Conservation (phyloP, 2,797 vertebrate species). For the Enteromius anoplus region DNA sequence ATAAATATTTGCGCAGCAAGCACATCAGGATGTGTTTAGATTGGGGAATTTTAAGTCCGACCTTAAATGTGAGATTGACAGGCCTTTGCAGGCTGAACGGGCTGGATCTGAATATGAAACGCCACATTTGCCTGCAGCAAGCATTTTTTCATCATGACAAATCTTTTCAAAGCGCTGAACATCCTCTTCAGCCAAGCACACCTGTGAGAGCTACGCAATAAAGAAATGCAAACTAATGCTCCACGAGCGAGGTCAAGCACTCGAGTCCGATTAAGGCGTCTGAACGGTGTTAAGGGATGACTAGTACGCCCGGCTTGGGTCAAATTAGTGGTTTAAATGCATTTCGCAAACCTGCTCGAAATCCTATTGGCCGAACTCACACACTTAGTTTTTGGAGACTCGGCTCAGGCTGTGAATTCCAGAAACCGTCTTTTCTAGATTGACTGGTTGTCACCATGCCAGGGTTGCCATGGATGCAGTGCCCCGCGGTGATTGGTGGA, state of each 20-base stretch:
- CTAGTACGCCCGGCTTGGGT: neutral
- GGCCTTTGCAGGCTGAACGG: constrained; percentile 51
- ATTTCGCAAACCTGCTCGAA: neutral
- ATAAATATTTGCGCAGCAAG: constrained; percentile 46
- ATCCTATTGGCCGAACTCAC: neutral
- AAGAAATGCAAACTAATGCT: constrained; percentile 29
- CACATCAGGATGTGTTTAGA: constrained; percentile 45
- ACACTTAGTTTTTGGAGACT: constrained; percentile 27
- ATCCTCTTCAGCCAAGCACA: constrained; percentile 44
- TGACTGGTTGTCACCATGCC: constrained; percentile 53
- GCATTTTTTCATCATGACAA: constrained; percentile 61
- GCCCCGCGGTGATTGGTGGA: constrained; percentile 55
- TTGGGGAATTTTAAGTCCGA: constrained; percentile 42
- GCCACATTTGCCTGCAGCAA: constrained; percentile 52
- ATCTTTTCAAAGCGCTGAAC: constrained; percentile 38
- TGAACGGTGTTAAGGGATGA: neutral
- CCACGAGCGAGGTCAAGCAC: constrained; percentile 38
- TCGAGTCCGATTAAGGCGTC: constrained; percentile 20
- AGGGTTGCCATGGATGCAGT: constrained; percentile 57
- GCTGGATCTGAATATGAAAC: constrained; percentile 49
- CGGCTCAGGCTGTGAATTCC: constrained; percentile 45
- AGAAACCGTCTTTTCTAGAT: constrained; percentile 52
- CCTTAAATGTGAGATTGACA: constrained; percentile 45
- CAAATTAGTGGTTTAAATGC: neutral
- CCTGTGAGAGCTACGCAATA: constrained; percentile 42